These are phyloP conservation scores for Calonectris borealis DNA, from an alignment of 2,113 vertebrate genomes.

Conservation along the genomic window DNA sequence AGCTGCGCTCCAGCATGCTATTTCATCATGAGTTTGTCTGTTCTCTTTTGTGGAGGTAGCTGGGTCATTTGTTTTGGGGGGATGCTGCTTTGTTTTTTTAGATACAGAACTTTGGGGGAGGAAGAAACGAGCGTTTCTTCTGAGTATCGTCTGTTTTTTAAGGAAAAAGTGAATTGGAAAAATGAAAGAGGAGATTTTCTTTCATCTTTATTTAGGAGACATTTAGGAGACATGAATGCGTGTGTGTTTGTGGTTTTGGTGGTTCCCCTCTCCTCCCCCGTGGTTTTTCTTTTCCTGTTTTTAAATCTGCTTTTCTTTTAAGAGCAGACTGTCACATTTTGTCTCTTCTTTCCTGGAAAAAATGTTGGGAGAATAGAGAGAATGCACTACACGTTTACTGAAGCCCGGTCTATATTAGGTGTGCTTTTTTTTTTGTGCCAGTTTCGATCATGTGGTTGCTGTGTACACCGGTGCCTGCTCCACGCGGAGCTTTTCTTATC, in stretches of 20 bases:
- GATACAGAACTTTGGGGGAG: background rate
- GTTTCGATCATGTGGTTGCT: background rate
- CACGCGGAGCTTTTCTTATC: background rate
- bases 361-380: background rate
- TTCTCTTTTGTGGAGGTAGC: background rate
- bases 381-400: background rate
- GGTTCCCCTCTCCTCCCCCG: background rate
- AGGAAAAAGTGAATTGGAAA: background rate
- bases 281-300: background rate
- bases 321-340: background rate
- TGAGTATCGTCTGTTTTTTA: background rate
- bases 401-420: background rate
- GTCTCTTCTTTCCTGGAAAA: background rate
- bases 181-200: background rate
- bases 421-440: background rate
- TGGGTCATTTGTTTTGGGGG: background rate
- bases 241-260: background rate
- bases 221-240: background rate
- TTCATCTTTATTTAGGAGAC: background rate
- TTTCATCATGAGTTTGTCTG: background rate
- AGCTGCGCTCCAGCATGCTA: background rate
- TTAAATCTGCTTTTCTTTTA: background rate
- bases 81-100: background rate
- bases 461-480: background rate
- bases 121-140: background rate